Percentiles rank a stretch among this genome's conserved stretches.
Evolutionary conservation across 2,888 invertebrate genomes (phyloP).

Genomic region (Nymphalis urticae): DNA sequence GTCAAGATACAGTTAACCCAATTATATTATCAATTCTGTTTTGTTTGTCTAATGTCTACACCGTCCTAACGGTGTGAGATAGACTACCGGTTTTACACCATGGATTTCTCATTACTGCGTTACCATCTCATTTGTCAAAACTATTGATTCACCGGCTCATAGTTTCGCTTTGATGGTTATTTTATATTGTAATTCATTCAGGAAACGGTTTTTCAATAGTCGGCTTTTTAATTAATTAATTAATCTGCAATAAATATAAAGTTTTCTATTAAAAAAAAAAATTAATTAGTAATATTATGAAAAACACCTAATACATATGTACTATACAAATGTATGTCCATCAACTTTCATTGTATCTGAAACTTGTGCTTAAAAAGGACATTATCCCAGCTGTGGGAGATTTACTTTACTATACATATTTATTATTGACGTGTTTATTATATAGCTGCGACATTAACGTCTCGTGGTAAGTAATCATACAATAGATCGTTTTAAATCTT

Average conservation of each 20-base stretch:
- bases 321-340: too few species aligned
- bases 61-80: constrained; percentile 60
- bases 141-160: constrained; percentile 44
- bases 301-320: too few species aligned
- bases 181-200: constrained; percentile 1
- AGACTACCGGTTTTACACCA: constrained; percentile 77
- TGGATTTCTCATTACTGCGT: constrained; percentile 62
- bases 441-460: background rate
- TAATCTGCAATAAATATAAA: too few species aligned
- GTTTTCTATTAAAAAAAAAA: too few species aligned
- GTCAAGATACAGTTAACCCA: background rate
- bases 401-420: background rate
- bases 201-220: background rate
- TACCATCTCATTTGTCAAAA: constrained; percentile 68
- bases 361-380: too few species aligned
- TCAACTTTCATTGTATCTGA: too few species aligned
- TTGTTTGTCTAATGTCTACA: constrained; percentile 38
- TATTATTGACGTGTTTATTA: background rate
- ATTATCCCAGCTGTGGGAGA: too few species aligned
- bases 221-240: constrained; percentile 2
- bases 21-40: background rate
- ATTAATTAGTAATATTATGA: too few species aligned
- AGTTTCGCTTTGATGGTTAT: constrained; percentile 19
- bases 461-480: background rate
- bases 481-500: constrained; percentile 4